Evolutionary conservation across 2,113 vertebrate species (phyloP), one percentile per base, ranked within the genome.

Genomic region (Patagioenas fasciata): DNA sequence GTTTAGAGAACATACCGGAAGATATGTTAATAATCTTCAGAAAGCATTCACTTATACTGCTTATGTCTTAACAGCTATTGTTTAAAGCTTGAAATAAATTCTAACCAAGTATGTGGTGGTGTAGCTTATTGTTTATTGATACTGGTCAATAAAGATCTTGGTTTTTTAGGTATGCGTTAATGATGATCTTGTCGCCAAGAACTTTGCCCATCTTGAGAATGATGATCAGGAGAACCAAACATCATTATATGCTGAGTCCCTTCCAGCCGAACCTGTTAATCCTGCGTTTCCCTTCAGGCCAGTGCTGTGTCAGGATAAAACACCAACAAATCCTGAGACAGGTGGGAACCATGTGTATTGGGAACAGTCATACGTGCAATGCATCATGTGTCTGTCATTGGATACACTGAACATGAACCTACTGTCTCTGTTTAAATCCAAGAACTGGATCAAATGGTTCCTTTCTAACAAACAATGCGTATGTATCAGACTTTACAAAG

Each of bases 171-270:
- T 99, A 40, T 99, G 99, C 58, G 97, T 99, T 82, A 99, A 99
- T 25, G 99, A 99, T 21, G 99, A 99, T 29, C 97, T 99, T 57
- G 98, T 99, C 51, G 96, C 93, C 48, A 99, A 99, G 97, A 98
- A 97, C 90, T 99, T 99, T 91, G 99, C 99, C 3, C 90, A n/a
- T 87, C 99, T 96, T 19, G 93, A 66, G 44, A 79, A 96, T 17
- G 61, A 80, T 21, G 32, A 54, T 32, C 89, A 77, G 92, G 65
- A 80, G 7, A 7, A 3, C 9, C 31, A 72, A 24, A 38, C 14
- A 0, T 66, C 60, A 0, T 44, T 93, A 40, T 93, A 36, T 53
- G 11, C 66, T 32, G 32, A 89, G 4, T 57, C 69, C 34, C 50
- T 91, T 83, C 83, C 94, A 42, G 88, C 32, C 42, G 90, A 97